Percentiles rank a stretch among this genome's conserved stretches.
Evolutionary conservation across 2,113 vertebrate species (phyloP).

Genomic region (Pteronura brasiliensis): DNA sequence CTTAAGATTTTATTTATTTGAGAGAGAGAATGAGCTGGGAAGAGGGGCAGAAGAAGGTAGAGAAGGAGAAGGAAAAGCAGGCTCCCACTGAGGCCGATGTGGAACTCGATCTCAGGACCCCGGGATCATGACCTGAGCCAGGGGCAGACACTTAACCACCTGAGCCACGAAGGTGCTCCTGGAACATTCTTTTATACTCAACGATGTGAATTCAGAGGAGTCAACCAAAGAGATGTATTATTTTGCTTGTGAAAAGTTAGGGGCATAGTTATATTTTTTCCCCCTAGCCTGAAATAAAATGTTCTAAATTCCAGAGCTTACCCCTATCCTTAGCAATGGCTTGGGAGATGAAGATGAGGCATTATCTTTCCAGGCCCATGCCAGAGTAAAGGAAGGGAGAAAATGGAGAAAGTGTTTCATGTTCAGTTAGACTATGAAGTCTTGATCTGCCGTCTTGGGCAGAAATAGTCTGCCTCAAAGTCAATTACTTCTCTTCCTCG

Average conservation of each 20-base stretch:
- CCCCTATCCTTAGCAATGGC: not conserved
- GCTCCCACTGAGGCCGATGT: too few species aligned
- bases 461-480: not conserved
- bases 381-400: not conserved
- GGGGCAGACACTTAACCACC: too few species aligned
- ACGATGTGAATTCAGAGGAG: not conserved
- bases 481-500: not conserved
- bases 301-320: not conserved
- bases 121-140: too few species aligned
- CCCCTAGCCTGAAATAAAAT: not conserved
- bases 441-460: not conserved
- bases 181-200: not conserved
- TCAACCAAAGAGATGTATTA: not conserved
- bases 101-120: too few species aligned
- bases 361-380: not conserved
- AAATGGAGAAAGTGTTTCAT: not conserved
- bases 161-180: too few species aligned
- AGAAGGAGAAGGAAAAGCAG: too few species aligned
- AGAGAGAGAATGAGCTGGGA: too few species aligned
- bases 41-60: too few species aligned
- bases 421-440: not conserved
- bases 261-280: not conserved
- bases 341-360: not conserved
- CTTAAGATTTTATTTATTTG: too few species aligned
- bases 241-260: not conserved